Evolutionary conservation across 2,888 invertebrate genomes (phyloP).

Genomic region (Drosophila siamana): DNA sequence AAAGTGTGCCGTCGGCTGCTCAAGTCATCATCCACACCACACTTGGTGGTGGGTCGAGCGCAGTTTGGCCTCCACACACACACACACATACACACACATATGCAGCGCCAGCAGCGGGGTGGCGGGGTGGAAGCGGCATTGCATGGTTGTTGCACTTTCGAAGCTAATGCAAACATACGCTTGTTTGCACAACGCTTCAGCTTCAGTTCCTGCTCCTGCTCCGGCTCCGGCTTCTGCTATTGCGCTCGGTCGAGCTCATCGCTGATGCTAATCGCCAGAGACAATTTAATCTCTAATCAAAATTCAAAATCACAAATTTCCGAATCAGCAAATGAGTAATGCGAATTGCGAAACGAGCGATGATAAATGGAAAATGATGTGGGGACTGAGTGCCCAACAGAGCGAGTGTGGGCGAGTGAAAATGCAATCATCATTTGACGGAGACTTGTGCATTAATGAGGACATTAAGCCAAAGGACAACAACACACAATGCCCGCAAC

Average conservation of each 20-base stretch:
- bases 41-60: slow-evolving; percentile 52
- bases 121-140: not conserved
- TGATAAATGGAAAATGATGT: slow-evolving; percentile 42
- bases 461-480: slow-evolving; percentile 45
- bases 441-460: slow-evolving; percentile 61
- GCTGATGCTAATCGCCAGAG: slow-evolving; percentile 78
- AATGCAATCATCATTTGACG: slow-evolving; percentile 54
- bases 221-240: not conserved
- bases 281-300: slow-evolving; percentile 82
- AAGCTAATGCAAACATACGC: slow-evolving; percentile 78
- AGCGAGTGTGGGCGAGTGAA: slow-evolving; percentile 29
- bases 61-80: not conserved
- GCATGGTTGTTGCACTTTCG: slow-evolving; percentile 44
- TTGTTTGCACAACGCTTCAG: slow-evolving; percentile 72
- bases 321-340: slow-evolving; percentile 57
- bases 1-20: slow-evolving; percentile 58
- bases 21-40: slow-evolving; percentile 21
- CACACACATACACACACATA: slow-evolving; percentile 28
- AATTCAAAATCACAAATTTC: slow-evolving; percentile 79
- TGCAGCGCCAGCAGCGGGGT: slow-evolving; percentile 8
- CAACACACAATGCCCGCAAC: slow-evolving; percentile 21
- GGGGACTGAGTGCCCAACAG: no score
- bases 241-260: slow-evolving; percentile 4
- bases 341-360: slow-evolving; percentile 43
- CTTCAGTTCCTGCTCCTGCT: slow-evolving; percentile 7